Percentiles rank a stretch among this genome's conserved stretches.
phyloP scores from a whole-genome alignment of 1,140 invertebrate species.

The Drosophila santomea region DNA sequence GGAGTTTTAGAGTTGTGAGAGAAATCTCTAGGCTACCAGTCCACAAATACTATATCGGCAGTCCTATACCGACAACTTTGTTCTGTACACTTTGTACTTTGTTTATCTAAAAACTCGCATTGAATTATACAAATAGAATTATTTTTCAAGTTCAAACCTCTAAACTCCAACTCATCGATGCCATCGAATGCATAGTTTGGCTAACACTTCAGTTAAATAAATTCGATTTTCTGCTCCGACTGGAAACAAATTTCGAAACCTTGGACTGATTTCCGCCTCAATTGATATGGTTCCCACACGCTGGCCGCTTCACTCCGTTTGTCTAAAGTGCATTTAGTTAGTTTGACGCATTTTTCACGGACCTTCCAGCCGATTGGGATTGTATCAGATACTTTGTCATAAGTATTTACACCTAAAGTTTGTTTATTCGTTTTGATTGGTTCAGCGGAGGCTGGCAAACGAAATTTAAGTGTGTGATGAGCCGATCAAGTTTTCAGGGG shows the following conservation, averaged over 20 bases:
- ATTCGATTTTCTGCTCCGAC: background rate
- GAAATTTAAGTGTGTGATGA: slow-evolving; percentile 32
- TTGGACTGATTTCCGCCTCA: slow-evolving; percentile 19
- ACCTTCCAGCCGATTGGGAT: slow-evolving; percentile 14
- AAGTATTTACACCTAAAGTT: slow-evolving; percentile 67
- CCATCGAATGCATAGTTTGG: background rate
- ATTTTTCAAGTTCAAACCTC: too few species aligned
- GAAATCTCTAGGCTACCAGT: too few species aligned
- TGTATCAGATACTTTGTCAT: slow-evolving; percentile 59
- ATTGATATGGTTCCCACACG: slow-evolving; percentile 35
- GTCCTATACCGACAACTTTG: too few species aligned
- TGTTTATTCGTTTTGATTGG: slow-evolving; percentile 71
- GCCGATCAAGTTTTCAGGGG: slow-evolving; percentile 52
- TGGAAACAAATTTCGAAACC: slow-evolving; percentile 6
- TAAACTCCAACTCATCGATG: background rate
- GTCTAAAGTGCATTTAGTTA: slow-evolving; percentile 31
- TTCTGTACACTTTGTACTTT: too few species aligned
- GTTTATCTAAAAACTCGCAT: too few species aligned
- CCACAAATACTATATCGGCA: too few species aligned
- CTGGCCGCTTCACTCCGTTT: background rate
- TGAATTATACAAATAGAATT: too few species aligned
- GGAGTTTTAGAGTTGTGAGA: too few species aligned
- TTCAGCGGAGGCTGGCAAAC: slow-evolving; percentile 45
- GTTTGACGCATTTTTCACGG: slow-evolving; percentile 8
- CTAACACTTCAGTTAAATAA: background rate